Conservation (phyloP, 1,140 invertebrate genomes). For the Zaprionus ornatus region DNA sequence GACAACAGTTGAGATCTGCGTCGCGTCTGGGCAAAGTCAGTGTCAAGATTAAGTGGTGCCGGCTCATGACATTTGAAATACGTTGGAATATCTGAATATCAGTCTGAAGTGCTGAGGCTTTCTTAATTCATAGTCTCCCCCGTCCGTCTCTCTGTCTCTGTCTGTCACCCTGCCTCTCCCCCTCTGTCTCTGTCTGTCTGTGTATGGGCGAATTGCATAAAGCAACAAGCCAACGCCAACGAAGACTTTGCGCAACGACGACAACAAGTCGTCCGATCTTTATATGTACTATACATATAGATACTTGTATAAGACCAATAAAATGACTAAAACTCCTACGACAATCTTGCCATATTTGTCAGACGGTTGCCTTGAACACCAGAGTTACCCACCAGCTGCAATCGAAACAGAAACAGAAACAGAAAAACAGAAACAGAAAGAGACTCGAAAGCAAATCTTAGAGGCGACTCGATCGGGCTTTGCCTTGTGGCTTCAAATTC, state of each 20-base stretch:
- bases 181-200: background rate
- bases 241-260: slow-evolving; percentile 13
- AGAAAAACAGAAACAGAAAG: slow-evolving; percentile 28
- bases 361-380: slow-evolving; percentile 56
- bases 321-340: slow-evolving; percentile 59
- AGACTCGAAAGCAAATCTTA: slow-evolving; percentile 33
- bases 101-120: background rate
- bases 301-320: slow-evolving; percentile 14
- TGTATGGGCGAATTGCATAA: slow-evolving; percentile 53
- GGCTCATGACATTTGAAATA: slow-evolving; percentile 1
- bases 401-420: slow-evolving; percentile 30
- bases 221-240: slow-evolving; percentile 4
- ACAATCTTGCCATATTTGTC: slow-evolving; percentile 75
- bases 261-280: slow-evolving; percentile 15
- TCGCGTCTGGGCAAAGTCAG: background rate
- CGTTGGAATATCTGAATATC: background rate
- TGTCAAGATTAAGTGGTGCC: slow-evolving; percentile 7
- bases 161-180: background rate
- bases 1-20: background rate
- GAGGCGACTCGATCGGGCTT: slow-evolving; percentile 26
- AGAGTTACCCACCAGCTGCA: slow-evolving; percentile 43
- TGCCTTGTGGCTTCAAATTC: slow-evolving; percentile 61
- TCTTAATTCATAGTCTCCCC: background rate
- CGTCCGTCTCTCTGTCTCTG: background rate
- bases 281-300: slow-evolving; percentile 8